A percentile compares a stretch with the other conserved stretches of the same genome.
These are phyloP conservation scores for Ecdyonurus torrentis DNA, from an alignment of 2,888 invertebrate genomes.

Conservation along the genomic window DNA sequence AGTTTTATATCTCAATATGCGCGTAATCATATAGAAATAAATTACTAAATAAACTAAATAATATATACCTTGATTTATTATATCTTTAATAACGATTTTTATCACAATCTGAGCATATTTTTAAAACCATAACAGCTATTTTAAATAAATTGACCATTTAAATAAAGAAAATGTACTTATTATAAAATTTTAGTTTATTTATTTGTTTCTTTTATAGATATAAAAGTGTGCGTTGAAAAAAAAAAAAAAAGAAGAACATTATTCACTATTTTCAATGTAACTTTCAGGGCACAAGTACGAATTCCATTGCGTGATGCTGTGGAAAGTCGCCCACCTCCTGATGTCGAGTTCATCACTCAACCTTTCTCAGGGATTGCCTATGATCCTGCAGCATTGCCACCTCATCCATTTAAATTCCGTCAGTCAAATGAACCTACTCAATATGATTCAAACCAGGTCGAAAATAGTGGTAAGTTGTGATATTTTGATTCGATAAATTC, in stretches of 20 bases:
- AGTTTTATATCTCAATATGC: too few species aligned
- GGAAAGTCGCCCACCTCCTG: conserved; percentile 20
- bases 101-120: too few species aligned
- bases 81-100: too few species aligned
- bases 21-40: too few species aligned
- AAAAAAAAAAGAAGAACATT: too few species aligned
- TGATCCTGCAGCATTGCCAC: not conserved
- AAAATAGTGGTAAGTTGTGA: not conserved
- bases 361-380: not conserved
- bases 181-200: not conserved
- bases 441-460: not conserved
- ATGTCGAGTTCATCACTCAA: conserved; percentile 13
- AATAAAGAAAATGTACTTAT: not conserved
- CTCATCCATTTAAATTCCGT: not conserved
- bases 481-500: not conserved
- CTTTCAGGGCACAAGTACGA: conserved; percentile 30
- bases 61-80: too few species aligned
- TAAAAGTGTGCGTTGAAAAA: not conserved
- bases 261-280: not conserved
- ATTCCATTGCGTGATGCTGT: conserved; percentile 11
- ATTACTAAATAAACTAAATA: too few species aligned
- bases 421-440: not conserved
- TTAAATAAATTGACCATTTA: not conserved
- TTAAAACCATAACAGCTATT: too few species aligned
- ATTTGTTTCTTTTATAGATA: not conserved